Base-by-base conservation (phyloP, 2,797 vertebrate genomes). In the Syncerus caffer region DNA sequence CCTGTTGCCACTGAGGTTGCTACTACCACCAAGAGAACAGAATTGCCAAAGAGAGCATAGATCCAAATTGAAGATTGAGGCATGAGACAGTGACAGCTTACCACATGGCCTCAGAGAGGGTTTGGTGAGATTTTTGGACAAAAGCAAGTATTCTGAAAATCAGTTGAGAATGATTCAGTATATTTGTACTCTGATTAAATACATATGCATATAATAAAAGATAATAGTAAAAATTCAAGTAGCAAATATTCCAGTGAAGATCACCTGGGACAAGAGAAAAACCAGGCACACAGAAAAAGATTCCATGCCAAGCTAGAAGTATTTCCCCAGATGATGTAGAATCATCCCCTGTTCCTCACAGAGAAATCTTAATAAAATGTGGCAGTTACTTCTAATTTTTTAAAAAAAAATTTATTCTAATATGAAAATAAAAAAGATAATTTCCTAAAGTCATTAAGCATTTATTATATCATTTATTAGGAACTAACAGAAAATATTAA, bases 11-110 rank as follows among this genome's bases (percentile, higher is more conserved):
- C 79, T 71, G 90, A 96, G 88, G 64, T 78, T 89, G 47, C 92
- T 97, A 79, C 85, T 90, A 90, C 47, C 74, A 89, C 82, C 47
- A 71, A 95, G 38, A 57, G 58, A 94, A 62, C 3, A 34, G 31
- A 51, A 29, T 27, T 97, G 96, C 90, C 96, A 95, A 96, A 78
- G 60, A 91, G 78, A 95, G 64, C 71, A 80, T 6, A 76, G 53
- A 86, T 89, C 57, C 83, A 84, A 82, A 95, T 38, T 74, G 86
- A 93, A 90, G 38, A 57, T 0, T 16, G 58, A 79, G 50, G 60
- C 62, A 9, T 3, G 31, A 71, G 42, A 31, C 6, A 55, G 25
- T 51, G 55, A 82, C 29, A 91, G 89, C 14, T 74, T 13, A 58
- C 92, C 42, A 16, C 74, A 91, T 1, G 27, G 85, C 42, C 83